phyloP scores from a whole-genome alignment of 2,888 invertebrate genomes.

The Parthenolecanium corni region DNA sequence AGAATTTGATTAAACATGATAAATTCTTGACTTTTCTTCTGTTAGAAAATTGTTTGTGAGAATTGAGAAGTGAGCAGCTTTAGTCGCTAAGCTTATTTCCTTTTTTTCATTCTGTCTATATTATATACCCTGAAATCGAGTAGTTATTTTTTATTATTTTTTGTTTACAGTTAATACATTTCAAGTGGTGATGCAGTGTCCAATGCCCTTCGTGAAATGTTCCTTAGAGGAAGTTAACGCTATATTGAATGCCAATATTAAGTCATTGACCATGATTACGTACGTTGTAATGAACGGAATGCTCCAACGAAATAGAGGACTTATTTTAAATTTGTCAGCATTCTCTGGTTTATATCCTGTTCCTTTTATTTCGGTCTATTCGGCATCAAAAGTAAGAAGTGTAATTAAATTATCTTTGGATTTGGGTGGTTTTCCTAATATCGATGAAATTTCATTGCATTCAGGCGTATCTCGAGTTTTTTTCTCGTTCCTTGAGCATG shows the following conservation, averaged over 20 bases:
- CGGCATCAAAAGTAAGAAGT: conserved; percentile 5
- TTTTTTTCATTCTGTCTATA: too few relatives aligned
- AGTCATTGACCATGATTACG: conserved; percentile 17
- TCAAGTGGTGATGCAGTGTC: conserved; percentile 12
- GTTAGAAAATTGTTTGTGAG: too few relatives aligned
- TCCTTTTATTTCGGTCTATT: conserved; percentile 15
- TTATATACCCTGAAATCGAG: too few relatives aligned
- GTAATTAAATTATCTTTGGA: background rate
- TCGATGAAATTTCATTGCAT: background rate
- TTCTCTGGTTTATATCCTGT: conserved; percentile 19
- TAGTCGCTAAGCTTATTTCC: too few relatives aligned
- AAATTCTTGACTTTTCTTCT: too few relatives aligned
- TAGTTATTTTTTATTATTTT: background rate
- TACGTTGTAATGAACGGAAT: conserved; percentile 21
- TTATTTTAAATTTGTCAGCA: conserved; percentile 17
- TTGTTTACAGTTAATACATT: conserved; percentile 12
- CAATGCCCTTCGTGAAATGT: background rate
- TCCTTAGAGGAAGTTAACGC: conserved; percentile 12
- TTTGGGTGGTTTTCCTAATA: background rate
- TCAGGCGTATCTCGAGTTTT: conserved; percentile 11
- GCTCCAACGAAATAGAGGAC: conserved; percentile 13
- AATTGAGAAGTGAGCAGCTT: too few relatives aligned
- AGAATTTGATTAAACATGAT: too few relatives aligned
- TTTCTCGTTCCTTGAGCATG: conserved; percentile 10
- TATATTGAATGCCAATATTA: conserved; percentile 14